Evolutionary conservation across 37 sponge, comb jelly and placozoan species (phyloP).

Genomic region (Trichoplax adhaerens): DNA sequence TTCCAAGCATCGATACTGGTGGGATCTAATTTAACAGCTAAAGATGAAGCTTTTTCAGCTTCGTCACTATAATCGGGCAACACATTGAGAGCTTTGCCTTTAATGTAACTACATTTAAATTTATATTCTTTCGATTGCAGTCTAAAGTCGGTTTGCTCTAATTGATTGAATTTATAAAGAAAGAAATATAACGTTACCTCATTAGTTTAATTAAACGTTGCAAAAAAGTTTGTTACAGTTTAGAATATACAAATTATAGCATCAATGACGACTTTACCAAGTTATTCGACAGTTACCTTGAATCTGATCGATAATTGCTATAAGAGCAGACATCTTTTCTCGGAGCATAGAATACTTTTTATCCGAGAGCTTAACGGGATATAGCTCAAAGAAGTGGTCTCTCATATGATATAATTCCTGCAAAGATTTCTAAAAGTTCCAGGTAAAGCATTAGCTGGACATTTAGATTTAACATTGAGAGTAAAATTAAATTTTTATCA

Average conservation of each 20-base stretch:
- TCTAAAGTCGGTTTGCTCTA: too few relatives aligned
- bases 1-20: slow-evolving; percentile 47
- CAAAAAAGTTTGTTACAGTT: neutral
- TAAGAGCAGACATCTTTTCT: slow-evolving; percentile 25
- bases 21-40: slow-evolving; percentile 57
- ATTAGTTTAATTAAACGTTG: neutral
- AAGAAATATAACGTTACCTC: too few relatives aligned
- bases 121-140: neutral
- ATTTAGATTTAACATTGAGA: too few relatives aligned
- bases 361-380: slow-evolving; percentile 24
- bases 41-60: slow-evolving; percentile 35
- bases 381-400: slow-evolving; percentile 29
- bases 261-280: too few relatives aligned
- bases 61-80: slow-evolving; percentile 23
- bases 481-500: too few relatives aligned
- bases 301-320: slow-evolving; percentile 12
- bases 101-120: slow-evolving; percentile 14
- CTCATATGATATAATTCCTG: slow-evolving; percentile 27
- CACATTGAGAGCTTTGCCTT: slow-evolving; percentile 47
- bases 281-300: slow-evolving; percentile 17
- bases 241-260: neutral
- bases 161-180: too few relatives aligned
- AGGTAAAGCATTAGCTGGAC: too few relatives aligned
- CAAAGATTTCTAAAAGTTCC: slow-evolving; percentile 22
- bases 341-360: slow-evolving; percentile 22